Percentiles rank a stretch among this genome's conserved stretches.
Evolutionary conservation across 2,113 vertebrate genomes (phyloP).

Genomic region (human): DNA sequence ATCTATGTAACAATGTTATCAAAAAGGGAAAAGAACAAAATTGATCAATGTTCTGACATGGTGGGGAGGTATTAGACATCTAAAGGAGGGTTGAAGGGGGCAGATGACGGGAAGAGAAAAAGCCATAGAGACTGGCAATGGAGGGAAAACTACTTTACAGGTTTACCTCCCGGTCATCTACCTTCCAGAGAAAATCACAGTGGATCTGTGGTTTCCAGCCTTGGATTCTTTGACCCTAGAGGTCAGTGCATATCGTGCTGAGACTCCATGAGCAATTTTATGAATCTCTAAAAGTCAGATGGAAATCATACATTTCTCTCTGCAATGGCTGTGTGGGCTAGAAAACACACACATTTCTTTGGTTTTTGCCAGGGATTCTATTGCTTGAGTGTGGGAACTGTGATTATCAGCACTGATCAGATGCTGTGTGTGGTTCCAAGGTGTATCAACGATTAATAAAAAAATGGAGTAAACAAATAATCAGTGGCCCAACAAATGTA

Average conservation of each 20-base stretch:
- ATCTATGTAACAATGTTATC: neutral
- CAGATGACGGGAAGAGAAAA: neutral
- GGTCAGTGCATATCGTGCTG: neutral
- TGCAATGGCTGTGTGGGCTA: neutral
- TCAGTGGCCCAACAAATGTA: neutral
- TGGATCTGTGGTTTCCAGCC: neutral
- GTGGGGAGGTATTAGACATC: neutral
- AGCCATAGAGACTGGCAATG: neutral
- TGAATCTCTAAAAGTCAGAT: neutral
- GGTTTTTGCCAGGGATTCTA: neutral
- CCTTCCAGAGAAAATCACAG: neutral
- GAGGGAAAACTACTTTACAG: neutral
- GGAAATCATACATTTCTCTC: neutral
- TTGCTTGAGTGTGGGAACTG: neutral
- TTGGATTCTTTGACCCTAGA: neutral
- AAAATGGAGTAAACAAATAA: neutral
- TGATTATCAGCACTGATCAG: neutral
- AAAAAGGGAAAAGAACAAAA: slow-evolving; percentile 4
- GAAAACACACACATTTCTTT: neutral
- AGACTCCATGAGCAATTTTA: neutral
- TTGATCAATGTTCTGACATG: neutral
- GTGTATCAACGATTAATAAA: neutral
- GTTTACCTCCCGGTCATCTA: neutral
- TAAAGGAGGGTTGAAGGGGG: neutral
- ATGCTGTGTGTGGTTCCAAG: neutral